phyloP scores from a whole-genome alignment of 2,888 invertebrate genomes.

The Orthosia cruda region DNA sequence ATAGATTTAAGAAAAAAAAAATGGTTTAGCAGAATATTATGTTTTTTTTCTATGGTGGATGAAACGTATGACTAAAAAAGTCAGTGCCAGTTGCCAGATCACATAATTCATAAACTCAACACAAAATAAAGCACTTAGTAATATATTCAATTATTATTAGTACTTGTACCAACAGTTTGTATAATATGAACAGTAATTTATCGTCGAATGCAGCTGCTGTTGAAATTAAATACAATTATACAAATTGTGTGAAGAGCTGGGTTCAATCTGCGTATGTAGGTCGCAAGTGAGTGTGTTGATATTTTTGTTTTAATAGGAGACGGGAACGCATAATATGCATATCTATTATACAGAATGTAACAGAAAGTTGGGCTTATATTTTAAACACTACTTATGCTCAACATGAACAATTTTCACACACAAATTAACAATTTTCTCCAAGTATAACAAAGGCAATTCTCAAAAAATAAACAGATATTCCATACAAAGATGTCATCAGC shows the following conservation, averaged over 20 bases:
- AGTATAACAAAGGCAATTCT: no score
- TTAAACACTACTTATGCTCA: no score
- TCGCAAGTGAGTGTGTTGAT: not conserved
- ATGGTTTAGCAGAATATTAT: no score
- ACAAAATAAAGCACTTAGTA: slow-evolving; percentile 5
- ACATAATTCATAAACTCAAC: slow-evolving; percentile 4
- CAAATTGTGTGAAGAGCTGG: slow-evolving; percentile 34
- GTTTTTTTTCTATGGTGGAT: no score
- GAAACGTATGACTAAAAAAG: not conserved
- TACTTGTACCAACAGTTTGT: slow-evolving; percentile 28
- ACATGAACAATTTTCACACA: no score
- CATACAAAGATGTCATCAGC: no score
- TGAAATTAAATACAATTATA: slow-evolving; percentile 59
- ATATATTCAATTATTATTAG: slow-evolving; percentile 7
- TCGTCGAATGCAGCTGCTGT: slow-evolving; percentile 59
- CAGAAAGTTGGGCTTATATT: no score
- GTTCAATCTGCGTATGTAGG: slow-evolving; percentile 30
- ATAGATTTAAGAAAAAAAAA: no score
- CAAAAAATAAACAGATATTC: no score
- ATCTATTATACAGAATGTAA: no score
- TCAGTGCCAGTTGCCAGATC: not conserved
- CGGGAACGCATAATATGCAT: not conserved
- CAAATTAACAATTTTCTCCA: no score
- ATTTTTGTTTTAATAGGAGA: not conserved
- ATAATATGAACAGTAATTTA: slow-evolving; percentile 59